A percentile compares a stretch with the other conserved stretches of the same genome.
Evolutionary conservation across 2,113 vertebrate species (phyloP).

Genomic region (Neoarius graeffei): DNA sequence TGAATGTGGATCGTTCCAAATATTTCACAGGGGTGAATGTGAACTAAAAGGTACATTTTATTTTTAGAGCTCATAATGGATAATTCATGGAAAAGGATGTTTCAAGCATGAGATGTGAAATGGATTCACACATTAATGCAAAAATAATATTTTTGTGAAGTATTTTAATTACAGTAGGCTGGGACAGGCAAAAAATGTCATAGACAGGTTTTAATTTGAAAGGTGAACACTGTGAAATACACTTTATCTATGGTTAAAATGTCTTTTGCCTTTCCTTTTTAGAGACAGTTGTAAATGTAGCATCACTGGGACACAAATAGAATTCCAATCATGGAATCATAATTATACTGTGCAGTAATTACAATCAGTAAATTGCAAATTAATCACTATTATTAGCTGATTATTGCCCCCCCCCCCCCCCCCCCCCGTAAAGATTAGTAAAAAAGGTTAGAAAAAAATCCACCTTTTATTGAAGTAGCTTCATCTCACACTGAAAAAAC

Average conservation of each 20-base stretch:
- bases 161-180: not conserved
- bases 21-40: not conserved
- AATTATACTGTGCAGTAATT: not conserved
- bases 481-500: no score
- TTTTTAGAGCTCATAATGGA: not conserved
- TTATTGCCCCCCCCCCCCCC: no score
- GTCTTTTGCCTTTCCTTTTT: not conserved
- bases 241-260: not conserved
- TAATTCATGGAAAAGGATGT: not conserved
- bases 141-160: not conserved
- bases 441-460: no score
- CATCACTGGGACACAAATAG: no score
- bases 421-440: no score
- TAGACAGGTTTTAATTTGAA: not conserved
- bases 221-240: not conserved
- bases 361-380: no score
- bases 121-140: not conserved
- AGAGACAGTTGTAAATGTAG: not conserved
- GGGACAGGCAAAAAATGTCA: not conserved
- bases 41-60: not conserved
- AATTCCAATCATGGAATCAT: not conserved
- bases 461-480: no score
- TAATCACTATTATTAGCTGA: no score
- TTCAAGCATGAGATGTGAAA: not conserved
- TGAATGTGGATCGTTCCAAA: not conserved